These are phyloP conservation scores for Drosophila eugracilis DNA, from an alignment of 1,140 invertebrate genomes.

Conservation along the genomic window DNA sequence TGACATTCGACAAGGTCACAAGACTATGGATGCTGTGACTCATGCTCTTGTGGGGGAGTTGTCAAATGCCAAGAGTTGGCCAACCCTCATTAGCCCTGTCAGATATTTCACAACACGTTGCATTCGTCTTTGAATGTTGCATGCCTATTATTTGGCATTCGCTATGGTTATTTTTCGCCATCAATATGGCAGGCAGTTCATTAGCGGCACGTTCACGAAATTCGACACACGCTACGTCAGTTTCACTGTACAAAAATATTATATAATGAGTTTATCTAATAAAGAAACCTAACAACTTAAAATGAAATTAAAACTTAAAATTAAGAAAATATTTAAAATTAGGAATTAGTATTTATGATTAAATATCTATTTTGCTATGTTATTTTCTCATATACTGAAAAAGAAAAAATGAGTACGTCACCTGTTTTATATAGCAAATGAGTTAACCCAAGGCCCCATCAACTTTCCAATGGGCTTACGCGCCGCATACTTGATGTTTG, in stretches of 20 bases:
- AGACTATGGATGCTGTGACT: constrained; percentile 26
- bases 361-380: too few relatives aligned
- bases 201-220: constrained; percentile 46
- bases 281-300: too few relatives aligned
- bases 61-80: constrained; percentile 37
- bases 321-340: too few relatives aligned
- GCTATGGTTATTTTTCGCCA: constrained; percentile 41
- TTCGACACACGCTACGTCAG: constrained; percentile 32
- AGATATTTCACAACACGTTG: constrained; percentile 20
- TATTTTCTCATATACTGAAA: too few relatives aligned
- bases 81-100: constrained; percentile 50
- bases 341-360: too few relatives aligned
- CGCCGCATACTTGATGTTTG: constrained; percentile 44
- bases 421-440: constrained; percentile 1
- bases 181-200: constrained; percentile 50
- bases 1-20: constrained; percentile 77
- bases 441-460: not conserved
- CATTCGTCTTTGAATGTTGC: constrained; percentile 44
- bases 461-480: constrained; percentile 14
- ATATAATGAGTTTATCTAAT: not conserved
- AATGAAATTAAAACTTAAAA: too few relatives aligned
- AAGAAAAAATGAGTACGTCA: constrained; percentile 21
- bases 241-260: not conserved
- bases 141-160: constrained; percentile 47
- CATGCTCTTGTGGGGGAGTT: constrained; percentile 3